Evolutionary conservation across 2,797 vertebrate species (phyloP).

Genomic region (Enteromius afrohamiltoni): DNA sequence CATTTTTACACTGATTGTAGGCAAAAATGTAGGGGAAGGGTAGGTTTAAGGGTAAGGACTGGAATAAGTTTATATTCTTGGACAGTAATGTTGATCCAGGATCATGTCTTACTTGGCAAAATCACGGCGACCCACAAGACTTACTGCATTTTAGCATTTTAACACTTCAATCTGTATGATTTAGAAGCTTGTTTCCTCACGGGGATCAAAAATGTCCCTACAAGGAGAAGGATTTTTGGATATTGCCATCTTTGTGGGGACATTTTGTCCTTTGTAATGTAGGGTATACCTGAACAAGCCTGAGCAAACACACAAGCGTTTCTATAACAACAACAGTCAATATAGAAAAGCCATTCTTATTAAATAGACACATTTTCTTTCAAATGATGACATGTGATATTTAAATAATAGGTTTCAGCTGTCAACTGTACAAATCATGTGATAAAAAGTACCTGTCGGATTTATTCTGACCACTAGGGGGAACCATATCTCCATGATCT

Average conservation of each 20-base stretch:
- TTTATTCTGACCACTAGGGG: constrained; percentile 59
- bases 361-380: not conserved
- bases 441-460: not conserved
- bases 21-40: too few species aligned
- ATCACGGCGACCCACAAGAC: too few species aligned
- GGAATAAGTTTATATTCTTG: too few species aligned
- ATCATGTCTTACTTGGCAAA: too few species aligned
- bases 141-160: not conserved
- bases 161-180: not conserved
- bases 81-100: too few species aligned
- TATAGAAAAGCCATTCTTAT: not conserved
- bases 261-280: not conserved
- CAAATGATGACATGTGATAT: not conserved
- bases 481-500: constrained; percentile 56
- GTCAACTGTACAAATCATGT: not conserved
- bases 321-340: not conserved
- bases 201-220: not conserved
- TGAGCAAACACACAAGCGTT: not conserved
- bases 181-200: not conserved
- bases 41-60: too few species aligned
- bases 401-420: not conserved
- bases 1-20: too few species aligned
- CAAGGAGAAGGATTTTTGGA: not conserved
- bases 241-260: not conserved
- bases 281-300: not conserved